A percentile compares a stretch with the other conserved stretches of the same genome.
Conservation (phyloP, 2,797 vertebrate species). For the Nasua narica region DNA sequence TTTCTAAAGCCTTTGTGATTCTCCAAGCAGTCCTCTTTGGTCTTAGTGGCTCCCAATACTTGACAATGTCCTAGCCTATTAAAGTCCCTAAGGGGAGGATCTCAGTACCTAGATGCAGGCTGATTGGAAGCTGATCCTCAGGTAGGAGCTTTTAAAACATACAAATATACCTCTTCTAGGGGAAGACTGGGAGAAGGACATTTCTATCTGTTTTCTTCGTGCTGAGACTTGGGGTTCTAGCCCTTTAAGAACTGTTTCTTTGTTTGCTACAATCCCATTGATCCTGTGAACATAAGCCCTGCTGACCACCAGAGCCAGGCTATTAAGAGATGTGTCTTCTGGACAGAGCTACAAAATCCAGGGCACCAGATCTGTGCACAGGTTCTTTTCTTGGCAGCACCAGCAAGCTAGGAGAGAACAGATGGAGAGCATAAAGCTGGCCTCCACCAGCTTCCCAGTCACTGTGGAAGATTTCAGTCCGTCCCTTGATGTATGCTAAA, state of each 20-base stretch:
- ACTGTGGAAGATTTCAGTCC: neutral
- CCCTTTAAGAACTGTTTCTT: neutral
- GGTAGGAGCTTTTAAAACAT: neutral
- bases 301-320: neutral
- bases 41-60: neutral
- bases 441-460: neutral
- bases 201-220: neutral
- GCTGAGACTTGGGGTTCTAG: neutral
- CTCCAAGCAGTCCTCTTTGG: neutral
- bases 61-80: neutral
- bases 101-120: neutral
- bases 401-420: too few relatives aligned
- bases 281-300: neutral
- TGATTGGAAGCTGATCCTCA: neutral
- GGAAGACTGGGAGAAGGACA: neutral
- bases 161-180: neutral
- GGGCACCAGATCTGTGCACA: neutral
- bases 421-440: neutral
- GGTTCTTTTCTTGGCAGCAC: neutral
- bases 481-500: neutral
- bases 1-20: neutral
- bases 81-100: neutral
- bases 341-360: neutral
- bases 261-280: neutral
- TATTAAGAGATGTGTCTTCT: neutral